A percentile compares a stretch with the other conserved stretches of the same genome.
Evolutionary conservation across 1,140 invertebrate genomes (phyloP).

Genomic region (Lasaia peninsularis): DNA sequence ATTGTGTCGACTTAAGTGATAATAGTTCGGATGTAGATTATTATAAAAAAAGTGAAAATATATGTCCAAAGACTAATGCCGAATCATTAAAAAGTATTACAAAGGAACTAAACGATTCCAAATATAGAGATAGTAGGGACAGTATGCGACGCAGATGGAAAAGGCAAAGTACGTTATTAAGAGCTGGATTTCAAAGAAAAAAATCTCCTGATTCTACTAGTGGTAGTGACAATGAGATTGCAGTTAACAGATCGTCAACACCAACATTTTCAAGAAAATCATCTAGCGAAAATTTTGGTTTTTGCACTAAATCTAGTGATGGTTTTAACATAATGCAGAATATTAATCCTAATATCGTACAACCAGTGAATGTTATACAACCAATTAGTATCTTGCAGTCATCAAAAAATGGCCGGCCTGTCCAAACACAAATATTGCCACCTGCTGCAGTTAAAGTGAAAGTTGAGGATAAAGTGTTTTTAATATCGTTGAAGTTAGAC

Average conservation of each 20-base stretch:
- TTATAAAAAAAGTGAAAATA: constrained; percentile 57
- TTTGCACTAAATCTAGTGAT: constrained; percentile 40
- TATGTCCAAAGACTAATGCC: constrained; percentile 56
- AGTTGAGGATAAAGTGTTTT: constrained; percentile 80
- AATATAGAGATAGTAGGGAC: constrained; percentile 49
- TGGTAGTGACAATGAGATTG: constrained; percentile 56
- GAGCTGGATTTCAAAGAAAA: constrained; percentile 64
- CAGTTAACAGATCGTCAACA: constrained; percentile 24
- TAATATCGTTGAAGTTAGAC: constrained; percentile 80
- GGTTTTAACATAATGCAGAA: constrained; percentile 55
- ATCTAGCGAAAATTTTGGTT: constrained; percentile 48
- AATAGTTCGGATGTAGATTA: constrained; percentile 63
- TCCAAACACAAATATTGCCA: constrained; percentile 59
- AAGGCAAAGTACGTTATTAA: constrained; percentile 60
- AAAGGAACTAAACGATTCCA: constrained; percentile 45
- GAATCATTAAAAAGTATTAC: constrained; percentile 44
- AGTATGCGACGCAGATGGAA: constrained; percentile 62
- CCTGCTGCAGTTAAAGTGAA: constrained; percentile 80
- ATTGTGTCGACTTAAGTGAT: constrained; percentile 46
- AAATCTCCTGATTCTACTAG: constrained; percentile 48
- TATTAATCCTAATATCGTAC: constrained; percentile 57
- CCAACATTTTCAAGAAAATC: constrained; percentile 43
- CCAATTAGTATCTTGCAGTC: constrained; percentile 63
- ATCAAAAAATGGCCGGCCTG: constrained; percentile 53
- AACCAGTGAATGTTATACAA: constrained; percentile 62